Conservation (phyloP, 2,888 invertebrate species). For the Dynastes tityus region DNA sequence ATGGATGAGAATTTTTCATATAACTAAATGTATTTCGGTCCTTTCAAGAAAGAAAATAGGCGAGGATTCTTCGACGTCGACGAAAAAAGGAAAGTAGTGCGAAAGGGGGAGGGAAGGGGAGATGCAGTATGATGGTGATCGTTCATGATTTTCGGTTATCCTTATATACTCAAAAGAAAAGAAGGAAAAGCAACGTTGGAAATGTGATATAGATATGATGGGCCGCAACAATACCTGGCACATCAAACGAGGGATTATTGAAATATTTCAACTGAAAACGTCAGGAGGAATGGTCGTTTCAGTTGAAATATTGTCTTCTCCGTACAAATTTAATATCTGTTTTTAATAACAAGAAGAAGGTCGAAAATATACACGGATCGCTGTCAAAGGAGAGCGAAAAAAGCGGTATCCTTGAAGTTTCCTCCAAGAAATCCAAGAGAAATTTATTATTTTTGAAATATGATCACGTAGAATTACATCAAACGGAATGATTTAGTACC, state of each 20-base stretch:
- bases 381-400: background rate
- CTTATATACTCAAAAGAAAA: constrained; percentile 12
- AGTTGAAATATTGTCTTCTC: constrained; percentile 29
- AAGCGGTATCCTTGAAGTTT: background rate
- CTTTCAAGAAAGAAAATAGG: constrained; percentile 40
- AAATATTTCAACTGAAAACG: constrained; percentile 44
- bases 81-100: constrained; percentile 19
- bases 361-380: background rate
- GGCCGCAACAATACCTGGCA: constrained; percentile 46
- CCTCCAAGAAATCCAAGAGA: background rate
- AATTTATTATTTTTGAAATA: too few species aligned
- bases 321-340: constrained; percentile 42
- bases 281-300: constrained; percentile 29
- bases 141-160: constrained; percentile 33
- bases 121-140: constrained; percentile 28
- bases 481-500: too few species aligned
- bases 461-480: too few species aligned
- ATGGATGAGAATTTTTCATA: constrained; percentile 52
- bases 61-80: constrained; percentile 30
- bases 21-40: constrained; percentile 48
- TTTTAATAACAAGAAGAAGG: constrained; percentile 33
- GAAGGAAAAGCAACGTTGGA: constrained; percentile 33
- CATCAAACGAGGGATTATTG: constrained; percentile 46
- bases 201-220: constrained; percentile 47
- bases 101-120: background rate